Evolutionary conservation across 92 coral and sea anemone genomes (phyloP).

Genomic region (Palythoa heliodiscus): DNA sequence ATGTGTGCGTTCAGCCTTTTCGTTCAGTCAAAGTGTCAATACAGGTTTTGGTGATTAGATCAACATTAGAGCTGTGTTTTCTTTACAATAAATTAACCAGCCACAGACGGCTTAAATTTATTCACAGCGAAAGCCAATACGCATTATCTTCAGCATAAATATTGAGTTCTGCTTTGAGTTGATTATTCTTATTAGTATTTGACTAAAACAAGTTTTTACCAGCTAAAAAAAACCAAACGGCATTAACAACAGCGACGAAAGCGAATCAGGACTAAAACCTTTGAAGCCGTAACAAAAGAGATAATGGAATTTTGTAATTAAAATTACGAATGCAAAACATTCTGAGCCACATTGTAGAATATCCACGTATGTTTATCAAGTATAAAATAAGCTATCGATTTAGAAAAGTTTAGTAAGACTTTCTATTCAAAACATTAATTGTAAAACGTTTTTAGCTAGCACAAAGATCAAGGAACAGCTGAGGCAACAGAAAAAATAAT

Average conservation of each 20-base stretch:
- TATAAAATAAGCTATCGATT: neutral
- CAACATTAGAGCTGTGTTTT: constrained; percentile 63
- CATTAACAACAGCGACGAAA: neutral
- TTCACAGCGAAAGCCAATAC: constrained; percentile 56
- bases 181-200: constrained; percentile 26
- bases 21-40: constrained; percentile 3
- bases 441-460: neutral
- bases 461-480: neutral
- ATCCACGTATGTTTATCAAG: neutral
- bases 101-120: constrained; percentile 58
- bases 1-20: constrained; percentile 31
- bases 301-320: constrained; percentile 22
- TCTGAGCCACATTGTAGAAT: neutral
- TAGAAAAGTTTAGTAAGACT: neutral
- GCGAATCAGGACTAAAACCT: neutral
- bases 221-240: neutral
- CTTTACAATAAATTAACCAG: constrained; percentile 60
- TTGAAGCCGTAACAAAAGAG: neutral
- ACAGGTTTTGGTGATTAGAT: constrained; percentile 18
- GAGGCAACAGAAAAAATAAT: neutral
- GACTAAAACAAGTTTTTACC: neutral
- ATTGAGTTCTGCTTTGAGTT: constrained; percentile 5
- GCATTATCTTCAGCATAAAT: constrained; percentile 38
- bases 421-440: neutral
- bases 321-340: neutral